Conservation (phyloP, 2,888 invertebrate species). For the Chymomyza caudatula region DNA sequence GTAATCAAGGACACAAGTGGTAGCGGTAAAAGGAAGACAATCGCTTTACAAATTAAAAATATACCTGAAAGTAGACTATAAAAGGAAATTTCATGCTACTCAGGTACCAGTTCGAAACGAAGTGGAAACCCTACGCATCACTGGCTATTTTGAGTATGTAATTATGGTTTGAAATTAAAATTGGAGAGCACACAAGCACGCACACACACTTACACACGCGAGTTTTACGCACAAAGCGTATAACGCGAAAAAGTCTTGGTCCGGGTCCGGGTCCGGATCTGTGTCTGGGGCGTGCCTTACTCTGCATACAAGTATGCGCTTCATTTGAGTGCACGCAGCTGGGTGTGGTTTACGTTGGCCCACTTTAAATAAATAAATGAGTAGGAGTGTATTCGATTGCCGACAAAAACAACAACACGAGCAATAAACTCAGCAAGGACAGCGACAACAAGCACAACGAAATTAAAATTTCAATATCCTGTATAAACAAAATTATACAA, state of each 20-base stretch:
- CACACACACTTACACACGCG: slow-evolving; percentile 5
- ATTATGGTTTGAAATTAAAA: slow-evolving; percentile 58
- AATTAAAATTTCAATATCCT: slow-evolving; percentile 71
- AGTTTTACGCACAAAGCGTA: neutral
- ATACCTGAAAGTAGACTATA: slow-evolving; percentile 6
- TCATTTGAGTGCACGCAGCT: neutral
- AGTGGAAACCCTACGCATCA: slow-evolving; percentile 1
- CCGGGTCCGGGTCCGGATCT: neutral
- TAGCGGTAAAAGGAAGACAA: neutral
- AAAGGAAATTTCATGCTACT: slow-evolving; percentile 24
- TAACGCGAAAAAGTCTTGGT: too few relatives aligned
- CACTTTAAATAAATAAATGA: slow-evolving; percentile 39
- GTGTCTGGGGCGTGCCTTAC: neutral
- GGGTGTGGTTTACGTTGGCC: slow-evolving; percentile 1
- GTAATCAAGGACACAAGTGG: slow-evolving; percentile 7
- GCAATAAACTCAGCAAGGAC: neutral
- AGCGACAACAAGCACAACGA: slow-evolving; percentile 34
- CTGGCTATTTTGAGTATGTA: slow-evolving; percentile 51
- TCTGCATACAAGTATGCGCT: neutral
- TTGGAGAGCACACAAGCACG: slow-evolving; percentile 26
- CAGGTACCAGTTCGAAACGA: neutral
- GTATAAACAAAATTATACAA: slow-evolving; percentile 65
- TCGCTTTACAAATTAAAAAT: slow-evolving; percentile 17
- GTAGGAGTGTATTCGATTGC: slow-evolving; percentile 15
- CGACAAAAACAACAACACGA: slow-evolving; percentile 6